Evolutionary conservation across 1,140 invertebrate species (phyloP).

Genomic region (Trypoxylus dichotomus): DNA sequence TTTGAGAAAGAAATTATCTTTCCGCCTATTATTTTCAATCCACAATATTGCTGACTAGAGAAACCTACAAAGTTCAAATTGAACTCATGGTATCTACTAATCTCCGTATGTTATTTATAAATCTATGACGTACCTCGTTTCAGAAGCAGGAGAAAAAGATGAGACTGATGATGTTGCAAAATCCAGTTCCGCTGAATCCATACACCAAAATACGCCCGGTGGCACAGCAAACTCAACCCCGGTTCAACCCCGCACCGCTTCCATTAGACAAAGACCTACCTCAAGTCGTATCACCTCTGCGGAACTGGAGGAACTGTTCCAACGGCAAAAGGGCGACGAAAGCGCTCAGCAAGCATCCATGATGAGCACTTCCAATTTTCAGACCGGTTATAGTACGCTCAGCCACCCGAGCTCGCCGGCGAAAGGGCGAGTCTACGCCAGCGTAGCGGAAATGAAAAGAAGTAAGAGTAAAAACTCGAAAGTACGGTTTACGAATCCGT

Average conservation of each 20-base stretch:
- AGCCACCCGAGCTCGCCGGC: conserved; percentile 58
- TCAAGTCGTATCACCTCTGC: conserved; percentile 85
- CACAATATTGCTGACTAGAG: too few relatives aligned
- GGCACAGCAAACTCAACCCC: conserved; percentile 58
- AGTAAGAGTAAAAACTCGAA: conserved; percentile 65
- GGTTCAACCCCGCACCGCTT: conserved; percentile 78
- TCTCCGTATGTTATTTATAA: conserved; percentile 24
- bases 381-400: conserved; percentile 59
- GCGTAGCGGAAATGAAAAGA: conserved; percentile 93
- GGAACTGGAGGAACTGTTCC: conserved; percentile 88
- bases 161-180: conserved; percentile 72
- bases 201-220: conserved; percentile 60
- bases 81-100: too few relatives aligned
- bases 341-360: conserved; percentile 59
- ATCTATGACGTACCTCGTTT: neutral
- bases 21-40: too few relatives aligned
- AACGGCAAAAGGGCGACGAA: conserved; percentile 68
- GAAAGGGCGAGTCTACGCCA: conserved; percentile 82
- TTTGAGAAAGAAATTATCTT: too few relatives aligned
- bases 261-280: conserved; percentile 81
- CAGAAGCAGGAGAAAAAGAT: conserved; percentile 63
- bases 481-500: conserved; percentile 60
- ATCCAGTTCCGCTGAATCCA: conserved; percentile 79
- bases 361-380: conserved; percentile 75
- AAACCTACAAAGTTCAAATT: too few relatives aligned